These are phyloP conservation scores for Apodemus speciosus DNA, from an alignment of 2,113 vertebrate species.

Conservation along the genomic window DNA sequence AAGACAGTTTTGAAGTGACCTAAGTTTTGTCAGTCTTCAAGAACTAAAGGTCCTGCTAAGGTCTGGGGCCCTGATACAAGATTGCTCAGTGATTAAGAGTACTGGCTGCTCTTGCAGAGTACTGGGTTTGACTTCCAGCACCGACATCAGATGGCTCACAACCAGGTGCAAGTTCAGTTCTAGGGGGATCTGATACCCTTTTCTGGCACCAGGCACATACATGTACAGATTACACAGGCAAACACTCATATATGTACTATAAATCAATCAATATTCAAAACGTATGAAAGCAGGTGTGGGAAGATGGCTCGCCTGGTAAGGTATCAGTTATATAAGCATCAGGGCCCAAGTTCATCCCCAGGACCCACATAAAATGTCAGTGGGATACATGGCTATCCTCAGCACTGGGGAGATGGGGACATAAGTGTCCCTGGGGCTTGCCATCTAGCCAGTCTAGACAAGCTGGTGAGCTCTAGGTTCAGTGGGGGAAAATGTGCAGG, in stretches of 20 bases:
- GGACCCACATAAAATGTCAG: not conserved
- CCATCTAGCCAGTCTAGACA: not conserved
- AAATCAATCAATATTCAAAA: not conserved
- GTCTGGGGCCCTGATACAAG: not conserved
- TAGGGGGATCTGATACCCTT: not conserved
- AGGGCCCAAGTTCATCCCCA: not conserved
- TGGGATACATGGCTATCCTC: not conserved
- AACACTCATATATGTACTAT: not conserved
- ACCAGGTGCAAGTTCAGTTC: not conserved
- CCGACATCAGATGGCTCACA: not conserved
- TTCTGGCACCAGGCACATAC: not conserved
- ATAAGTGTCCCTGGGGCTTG: not conserved
- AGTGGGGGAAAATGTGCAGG: not conserved
- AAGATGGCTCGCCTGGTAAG: not conserved
- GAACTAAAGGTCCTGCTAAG: not conserved
- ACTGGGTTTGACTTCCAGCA: not conserved
- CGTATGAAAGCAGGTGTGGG: not conserved
- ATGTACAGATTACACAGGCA: not conserved
- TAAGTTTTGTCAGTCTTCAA: constrained; percentile 48
- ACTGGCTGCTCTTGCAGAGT: not conserved
- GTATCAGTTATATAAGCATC: no score
- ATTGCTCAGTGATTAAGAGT: not conserved
- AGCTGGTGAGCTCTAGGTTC: not conserved
- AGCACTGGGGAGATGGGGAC: not conserved
- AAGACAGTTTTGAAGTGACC: constrained; percentile 27